A percentile compares a stretch with the other conserved stretches of the same genome.
Evolutionary conservation across 1,140 invertebrate species (phyloP).

Genomic region (Ctenoplectra terminalis): DNA sequence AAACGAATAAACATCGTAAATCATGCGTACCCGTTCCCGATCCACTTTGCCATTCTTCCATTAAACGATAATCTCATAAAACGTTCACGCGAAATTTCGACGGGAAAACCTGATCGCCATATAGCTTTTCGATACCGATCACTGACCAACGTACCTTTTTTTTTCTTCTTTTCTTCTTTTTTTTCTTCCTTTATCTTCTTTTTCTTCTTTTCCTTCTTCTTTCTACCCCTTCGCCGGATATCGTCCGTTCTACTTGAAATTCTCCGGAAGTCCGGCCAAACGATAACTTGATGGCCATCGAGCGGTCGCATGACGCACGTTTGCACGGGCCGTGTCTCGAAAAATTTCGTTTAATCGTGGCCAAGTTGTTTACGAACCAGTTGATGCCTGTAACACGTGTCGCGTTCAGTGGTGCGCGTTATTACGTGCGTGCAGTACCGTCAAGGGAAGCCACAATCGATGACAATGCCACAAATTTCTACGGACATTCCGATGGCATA

Average conservation of each 20-base stretch:
- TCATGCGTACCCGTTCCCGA: background rate
- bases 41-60: background rate
- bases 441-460: constrained; percentile 47
- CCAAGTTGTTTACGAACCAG: background rate
- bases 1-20: constrained; percentile 26
- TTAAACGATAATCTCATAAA: constrained; percentile 13
- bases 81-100: background rate
- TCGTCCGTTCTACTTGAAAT: too few species aligned
- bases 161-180: too few species aligned
- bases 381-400: background rate
- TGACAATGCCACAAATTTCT: constrained; percentile 57
- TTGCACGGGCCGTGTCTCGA: too few species aligned
- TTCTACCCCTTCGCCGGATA: too few species aligned
- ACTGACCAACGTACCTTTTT: too few species aligned
- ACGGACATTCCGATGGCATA: constrained; percentile 54
- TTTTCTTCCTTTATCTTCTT: too few species aligned
- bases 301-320: too few species aligned
- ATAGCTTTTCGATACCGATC: too few species aligned
- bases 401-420: constrained; percentile 16
- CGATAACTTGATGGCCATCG: too few species aligned
- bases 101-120: background rate
- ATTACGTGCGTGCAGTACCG: constrained; percentile 15
- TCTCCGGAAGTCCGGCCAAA: too few species aligned
- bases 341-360: background rate
- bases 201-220: too few species aligned